phyloP scores from a whole-genome alignment of 1,140 invertebrate species.

The Bombus affinis region DNA sequence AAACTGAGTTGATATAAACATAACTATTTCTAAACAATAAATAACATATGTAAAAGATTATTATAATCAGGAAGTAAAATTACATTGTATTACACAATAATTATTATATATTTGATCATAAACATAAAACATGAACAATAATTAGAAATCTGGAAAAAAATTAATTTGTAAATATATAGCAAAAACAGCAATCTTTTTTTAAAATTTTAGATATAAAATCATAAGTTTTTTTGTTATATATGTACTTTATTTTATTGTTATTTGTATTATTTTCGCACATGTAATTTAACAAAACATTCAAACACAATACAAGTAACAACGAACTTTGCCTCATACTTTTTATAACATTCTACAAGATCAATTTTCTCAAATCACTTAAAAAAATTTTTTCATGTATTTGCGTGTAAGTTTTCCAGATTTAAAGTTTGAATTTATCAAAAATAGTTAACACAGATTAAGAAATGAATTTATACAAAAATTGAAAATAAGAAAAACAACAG shows the following conservation, averaged over 20 bases:
- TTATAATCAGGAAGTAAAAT: neutral
- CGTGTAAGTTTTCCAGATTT: neutral
- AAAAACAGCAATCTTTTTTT: neutral
- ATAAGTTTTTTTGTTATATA: neutral
- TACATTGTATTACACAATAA: neutral
- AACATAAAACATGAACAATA: neutral
- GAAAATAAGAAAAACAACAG: constrained; percentile 23
- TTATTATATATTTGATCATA: neutral
- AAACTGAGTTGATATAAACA: neutral
- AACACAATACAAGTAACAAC: neutral
- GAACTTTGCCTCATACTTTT: constrained; percentile 15
- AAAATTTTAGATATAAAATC: neutral
- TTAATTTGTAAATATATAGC: neutral
- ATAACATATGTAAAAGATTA: neutral
- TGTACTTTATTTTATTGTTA: neutral
- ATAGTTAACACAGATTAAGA: too few relatives aligned
- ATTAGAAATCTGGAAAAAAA: neutral
- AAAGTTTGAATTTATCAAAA: neutral
- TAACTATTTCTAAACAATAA: neutral
- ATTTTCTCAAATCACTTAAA: neutral
- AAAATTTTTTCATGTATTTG: too few relatives aligned
- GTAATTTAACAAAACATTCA: neutral
- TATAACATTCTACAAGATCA: neutral
- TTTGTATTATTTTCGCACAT: neutral
- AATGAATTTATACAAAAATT: neutral